Evolutionary conservation across 2,113 vertebrate genomes (phyloP), one percentile per base, ranked within the genome.

Genomic region (Ariopsis seemanni): DNA sequence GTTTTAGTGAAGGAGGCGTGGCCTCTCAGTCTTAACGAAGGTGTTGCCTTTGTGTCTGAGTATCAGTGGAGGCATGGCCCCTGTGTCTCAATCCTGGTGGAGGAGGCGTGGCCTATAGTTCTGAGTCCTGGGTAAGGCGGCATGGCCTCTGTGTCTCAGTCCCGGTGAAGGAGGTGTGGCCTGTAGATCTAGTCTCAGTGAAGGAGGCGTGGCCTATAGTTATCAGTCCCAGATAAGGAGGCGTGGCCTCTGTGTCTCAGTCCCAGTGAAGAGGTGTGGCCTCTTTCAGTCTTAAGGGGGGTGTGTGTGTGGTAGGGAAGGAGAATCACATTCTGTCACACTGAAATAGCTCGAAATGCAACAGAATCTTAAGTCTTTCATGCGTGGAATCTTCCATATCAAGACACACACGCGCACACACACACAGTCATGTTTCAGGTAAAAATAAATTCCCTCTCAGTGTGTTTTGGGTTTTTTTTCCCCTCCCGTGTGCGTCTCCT

Each of bases 341-440:
- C 7, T 14, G 48, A 22, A 25, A 12, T 12, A n/a, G 22, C 22
- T 11, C n/a, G 0, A 75, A 6, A 11, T 1, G 2, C 10, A 15
- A 27, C 20, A 53, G 22, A 53, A 27, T 22, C 22, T 75, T 20
- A 75, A 48, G 11, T 25, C 4, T 52, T 77, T 77, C 10, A 52
- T 52, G 42, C 20, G 8, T 72, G 69, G 11, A 42, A 11, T 5
- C 9, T 50, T 75, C 25, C 72, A 11, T 42, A 42, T 72, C 17
- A 72, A 15, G 14, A 80, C 53, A 55, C n/a, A 67, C 69, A 67
- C 48, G 69, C 48, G 42, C 60, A 80, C n/a, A 69, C 6, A 57
- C 11, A 27, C 84, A 18, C 27, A 42, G 50, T 71, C 85, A 86
- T 67, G 52, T 80, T 34, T 55, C 57, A 72, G 63, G 63, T 84